Evolutionary conservation across 2,888 invertebrate species (phyloP).

Genomic region (Actias luna): DNA sequence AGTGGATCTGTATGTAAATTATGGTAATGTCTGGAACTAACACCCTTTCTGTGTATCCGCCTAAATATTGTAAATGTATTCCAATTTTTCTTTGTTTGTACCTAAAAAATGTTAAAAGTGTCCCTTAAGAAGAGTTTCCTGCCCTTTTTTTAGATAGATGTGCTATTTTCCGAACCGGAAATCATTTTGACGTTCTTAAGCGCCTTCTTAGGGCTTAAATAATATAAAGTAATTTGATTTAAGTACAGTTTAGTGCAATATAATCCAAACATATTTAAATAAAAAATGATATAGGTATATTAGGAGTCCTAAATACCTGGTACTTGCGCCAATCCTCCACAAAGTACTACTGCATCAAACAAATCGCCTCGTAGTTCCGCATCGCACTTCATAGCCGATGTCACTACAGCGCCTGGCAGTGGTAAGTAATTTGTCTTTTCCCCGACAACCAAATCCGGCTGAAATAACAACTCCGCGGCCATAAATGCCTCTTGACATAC

Average conservation of each 20-base stretch:
- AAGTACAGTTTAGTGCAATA: background rate
- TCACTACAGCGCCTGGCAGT: slow-evolving; percentile 46
- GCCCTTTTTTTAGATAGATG: too few species aligned
- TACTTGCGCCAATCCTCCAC: slow-evolving; percentile 55
- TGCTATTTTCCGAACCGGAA: too few species aligned
- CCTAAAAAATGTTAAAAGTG: too few species aligned
- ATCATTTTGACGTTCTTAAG: too few species aligned
- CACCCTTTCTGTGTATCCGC: too few species aligned
- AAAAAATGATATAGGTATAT: background rate
- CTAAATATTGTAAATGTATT: too few species aligned
- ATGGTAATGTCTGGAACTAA: too few species aligned
- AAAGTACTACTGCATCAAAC: slow-evolving; percentile 47
- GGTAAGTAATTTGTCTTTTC: slow-evolving; percentile 34
- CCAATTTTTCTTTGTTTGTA: too few species aligned
- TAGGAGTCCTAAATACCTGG: slow-evolving; percentile 24
- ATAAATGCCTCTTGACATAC: slow-evolving; percentile 52
- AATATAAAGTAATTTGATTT: too few species aligned
- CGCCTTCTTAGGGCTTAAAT: too few species aligned
- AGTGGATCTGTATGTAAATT: too few species aligned
- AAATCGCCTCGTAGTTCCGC: slow-evolving; percentile 45
- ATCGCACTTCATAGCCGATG: slow-evolving; percentile 53
- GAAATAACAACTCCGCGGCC: slow-evolving; percentile 55
- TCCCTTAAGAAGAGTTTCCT: too few species aligned
- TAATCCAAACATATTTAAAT: background rate
- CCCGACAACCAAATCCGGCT: slow-evolving; percentile 45